Evolutionary conservation across 2,113 vertebrate species (phyloP).

Genomic region (Plotosus lineatus): DNA sequence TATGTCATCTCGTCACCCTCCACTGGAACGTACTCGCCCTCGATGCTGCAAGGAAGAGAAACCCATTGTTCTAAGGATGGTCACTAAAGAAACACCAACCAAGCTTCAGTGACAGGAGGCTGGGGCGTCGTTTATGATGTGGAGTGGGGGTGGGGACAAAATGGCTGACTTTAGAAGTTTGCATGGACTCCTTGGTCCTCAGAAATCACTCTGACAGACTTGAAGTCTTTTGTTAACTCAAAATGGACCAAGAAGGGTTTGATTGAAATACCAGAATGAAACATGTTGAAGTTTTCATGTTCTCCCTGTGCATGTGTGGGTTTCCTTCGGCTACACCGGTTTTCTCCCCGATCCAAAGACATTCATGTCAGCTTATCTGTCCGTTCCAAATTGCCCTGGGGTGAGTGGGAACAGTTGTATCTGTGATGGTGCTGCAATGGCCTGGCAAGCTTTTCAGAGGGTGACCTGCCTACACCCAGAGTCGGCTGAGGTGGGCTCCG

Average conservation of each 20-base stretch:
- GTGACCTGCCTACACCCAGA: too few relatives aligned
- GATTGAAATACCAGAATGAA: background rate
- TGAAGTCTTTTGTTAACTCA: background rate
- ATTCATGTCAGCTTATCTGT: too few relatives aligned
- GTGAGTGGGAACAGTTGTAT: too few relatives aligned
- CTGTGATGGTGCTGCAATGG: too few relatives aligned
- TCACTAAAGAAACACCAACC: background rate
- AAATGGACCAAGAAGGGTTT: background rate
- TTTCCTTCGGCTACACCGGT: too few relatives aligned
- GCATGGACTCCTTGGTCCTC: background rate
- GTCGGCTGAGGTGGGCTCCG: too few relatives aligned
- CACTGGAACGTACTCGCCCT: conserved; percentile 93
- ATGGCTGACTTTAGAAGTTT: background rate
- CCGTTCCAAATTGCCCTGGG: too few relatives aligned
- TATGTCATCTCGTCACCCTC: conserved; percentile 96
- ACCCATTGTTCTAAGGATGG: background rate
- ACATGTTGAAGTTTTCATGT: too few relatives aligned
- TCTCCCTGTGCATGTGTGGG: too few relatives aligned
- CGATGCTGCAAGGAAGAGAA: conserved; percentile 77
- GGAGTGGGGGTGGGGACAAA: background rate
- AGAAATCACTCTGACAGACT: background rate
- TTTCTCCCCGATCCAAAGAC: too few relatives aligned
- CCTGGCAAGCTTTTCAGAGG: too few relatives aligned
- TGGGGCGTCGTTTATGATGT: background rate
- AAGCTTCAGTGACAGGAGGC: background rate